Evolutionary conservation across 2,113 vertebrate species (phyloP).

Genomic region (Hydrolagus affinis): DNA sequence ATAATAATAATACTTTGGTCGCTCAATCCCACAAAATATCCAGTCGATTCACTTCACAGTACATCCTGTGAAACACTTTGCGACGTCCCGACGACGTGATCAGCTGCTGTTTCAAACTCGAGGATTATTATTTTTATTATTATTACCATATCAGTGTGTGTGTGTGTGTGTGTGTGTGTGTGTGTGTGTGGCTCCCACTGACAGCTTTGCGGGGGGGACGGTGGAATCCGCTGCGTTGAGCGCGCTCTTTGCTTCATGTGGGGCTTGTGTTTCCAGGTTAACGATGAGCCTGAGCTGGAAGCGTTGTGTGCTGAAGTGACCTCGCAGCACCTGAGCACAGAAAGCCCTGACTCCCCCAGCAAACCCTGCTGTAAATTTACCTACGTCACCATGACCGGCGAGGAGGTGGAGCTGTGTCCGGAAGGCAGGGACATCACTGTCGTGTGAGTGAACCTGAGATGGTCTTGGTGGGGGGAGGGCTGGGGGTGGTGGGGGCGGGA

Average conservation of each 20-base stretch:
- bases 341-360: conserved; percentile 86
- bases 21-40: too few relatives aligned
- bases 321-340: conserved; percentile 76
- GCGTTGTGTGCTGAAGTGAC: conserved; percentile 84
- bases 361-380: conserved; percentile 88
- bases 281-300: conserved; percentile 80
- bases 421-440: conserved; percentile 74
- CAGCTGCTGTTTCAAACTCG: too few relatives aligned
- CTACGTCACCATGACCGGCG: conserved; percentile 81
- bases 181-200: too few relatives aligned
- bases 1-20: too few relatives aligned
- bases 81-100: too few relatives aligned
- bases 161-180: too few relatives aligned
- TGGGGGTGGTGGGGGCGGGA: too few relatives aligned
- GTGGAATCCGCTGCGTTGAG: background rate
- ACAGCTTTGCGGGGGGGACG: background rate
- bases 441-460: conserved; percentile 55
- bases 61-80: too few relatives aligned
- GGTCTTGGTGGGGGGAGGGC: background rate
- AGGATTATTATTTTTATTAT: too few relatives aligned
- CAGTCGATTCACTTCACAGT: too few relatives aligned
- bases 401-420: conserved; percentile 87
- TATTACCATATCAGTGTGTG: too few relatives aligned
- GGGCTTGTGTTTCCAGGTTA: conserved; percentile 54
- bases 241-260: background rate